phyloP scores from a whole-genome alignment of 1,140 invertebrate genomes.

The Microplitis mediator region DNA sequence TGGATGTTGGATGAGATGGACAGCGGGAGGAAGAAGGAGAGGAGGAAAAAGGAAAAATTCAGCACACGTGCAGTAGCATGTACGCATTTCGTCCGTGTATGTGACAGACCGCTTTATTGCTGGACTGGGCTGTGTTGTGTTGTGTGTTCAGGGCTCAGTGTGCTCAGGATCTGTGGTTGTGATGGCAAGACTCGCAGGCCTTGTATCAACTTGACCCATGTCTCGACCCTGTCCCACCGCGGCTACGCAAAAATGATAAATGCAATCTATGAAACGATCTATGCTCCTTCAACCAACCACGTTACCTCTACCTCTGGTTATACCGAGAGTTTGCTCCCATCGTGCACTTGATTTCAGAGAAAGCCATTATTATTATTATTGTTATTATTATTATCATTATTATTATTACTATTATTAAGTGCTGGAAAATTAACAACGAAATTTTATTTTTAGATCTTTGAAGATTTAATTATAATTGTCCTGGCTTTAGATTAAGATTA shows the following conservation, averaged over 20 bases:
- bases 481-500: too few relatives aligned
- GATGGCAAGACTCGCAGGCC: slow-evolving; percentile 16
- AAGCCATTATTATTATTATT: too few relatives aligned
- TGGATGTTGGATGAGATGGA: neutral
- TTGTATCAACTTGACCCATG: slow-evolving; percentile 35
- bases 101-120: slow-evolving; percentile 36
- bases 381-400: too few relatives aligned
- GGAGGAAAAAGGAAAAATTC: slow-evolving; percentile 5
- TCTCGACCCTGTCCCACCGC: slow-evolving; percentile 30
- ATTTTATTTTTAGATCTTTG: too few relatives aligned
- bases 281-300: slow-evolving; percentile 20
- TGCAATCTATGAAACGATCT: slow-evolving; percentile 33
- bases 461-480: too few relatives aligned
- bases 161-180: neutral
- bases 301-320: neutral
- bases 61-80: slow-evolving; percentile 23
- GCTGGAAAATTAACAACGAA: too few relatives aligned
- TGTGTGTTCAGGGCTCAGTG: too few relatives aligned
- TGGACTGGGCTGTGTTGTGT: neutral
- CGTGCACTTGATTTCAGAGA: too few relatives aligned
- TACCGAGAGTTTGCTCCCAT: too few relatives aligned
- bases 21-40: too few relatives aligned
- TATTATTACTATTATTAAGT: too few relatives aligned
- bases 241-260: slow-evolving; percentile 35
- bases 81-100: slow-evolving; percentile 24